Evolutionary conservation across 2,113 vertebrate genomes (phyloP), one percentile per base, ranked within the genome.

Genomic region (Spilogale gracilis): DNA sequence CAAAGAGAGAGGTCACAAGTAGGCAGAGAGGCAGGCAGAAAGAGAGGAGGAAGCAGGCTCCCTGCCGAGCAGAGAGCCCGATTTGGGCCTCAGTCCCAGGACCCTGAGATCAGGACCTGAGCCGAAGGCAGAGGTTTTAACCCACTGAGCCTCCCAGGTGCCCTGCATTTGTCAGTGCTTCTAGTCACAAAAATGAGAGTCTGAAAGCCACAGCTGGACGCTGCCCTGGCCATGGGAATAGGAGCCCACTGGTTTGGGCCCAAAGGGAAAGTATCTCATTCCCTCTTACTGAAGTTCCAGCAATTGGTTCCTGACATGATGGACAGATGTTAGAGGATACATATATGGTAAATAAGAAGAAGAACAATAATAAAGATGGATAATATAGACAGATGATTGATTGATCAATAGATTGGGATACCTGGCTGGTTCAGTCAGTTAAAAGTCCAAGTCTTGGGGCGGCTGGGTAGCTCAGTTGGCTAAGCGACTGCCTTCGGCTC

Each of bases 141-240:
- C 38, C 38, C 38, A 38, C 38, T 38, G 38, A 38, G 38, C 38
- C 38, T 38, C 38, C 38, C 38, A 38, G 38, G 38, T 38, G 38
- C 38, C 38, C 38, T 38, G 38, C 38, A 38, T 38, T 38, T 38
- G 38, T 38, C 8, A 14, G 27, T 21, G 10, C 52, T 69, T 84
- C 45, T 27, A 43, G 63, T 32, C 52, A 32, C n/a, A 18, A 20
- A 21, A 25, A 43, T 27, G 38, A 45, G 21, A 74, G 23, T n/a
- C 21, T 54, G 56, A 74, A 74, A 9, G 4, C 32, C 6, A 13
- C 0, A 4, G 52, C 16, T 11, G 63, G 11, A 30, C 7, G 10
- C 25, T 17, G 0, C 13, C 21, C 67, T 11, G 21, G 23, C 3
- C 30, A 23, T 0, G 1, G 8, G 25, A 56, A 45, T 23, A 60